Percentiles rank a stretch among this genome's conserved stretches.
Conservation (phyloP, 2,113 vertebrate genomes). For the Anseranas semipalmata region DNA sequence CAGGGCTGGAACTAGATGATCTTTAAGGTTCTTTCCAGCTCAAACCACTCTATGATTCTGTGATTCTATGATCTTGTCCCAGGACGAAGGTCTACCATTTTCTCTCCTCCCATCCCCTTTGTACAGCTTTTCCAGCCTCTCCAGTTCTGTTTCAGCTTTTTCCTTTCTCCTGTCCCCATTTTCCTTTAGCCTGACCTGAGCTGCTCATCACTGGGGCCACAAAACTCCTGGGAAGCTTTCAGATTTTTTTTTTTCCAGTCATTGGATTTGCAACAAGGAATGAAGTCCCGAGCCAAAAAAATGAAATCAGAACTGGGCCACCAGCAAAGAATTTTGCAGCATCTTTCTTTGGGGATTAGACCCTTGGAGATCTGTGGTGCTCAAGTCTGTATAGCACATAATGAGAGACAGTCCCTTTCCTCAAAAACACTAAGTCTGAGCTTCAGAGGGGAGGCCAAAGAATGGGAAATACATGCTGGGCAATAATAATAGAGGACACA, state of each 20-base stretch:
- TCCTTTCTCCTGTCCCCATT: not conserved
- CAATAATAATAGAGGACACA: not conserved
- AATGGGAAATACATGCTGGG: not conserved
- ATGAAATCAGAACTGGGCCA: slow-evolving; percentile 9
- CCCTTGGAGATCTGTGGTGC: not conserved
- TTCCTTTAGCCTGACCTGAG: not conserved
- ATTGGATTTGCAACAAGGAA: not conserved
- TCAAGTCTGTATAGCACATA: not conserved
- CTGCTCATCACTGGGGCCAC: not conserved
- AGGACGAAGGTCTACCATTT: not conserved
- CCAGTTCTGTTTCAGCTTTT: not conserved
- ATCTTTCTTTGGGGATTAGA: not conserved
- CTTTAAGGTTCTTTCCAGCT: not conserved
- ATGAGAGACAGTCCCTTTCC: not conserved
- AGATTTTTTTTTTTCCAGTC: not conserved
- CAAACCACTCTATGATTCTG: not conserved
- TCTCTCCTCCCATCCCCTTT: not conserved
- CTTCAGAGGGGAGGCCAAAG: not conserved
- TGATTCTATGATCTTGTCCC: not conserved
- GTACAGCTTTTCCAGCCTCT: not conserved
- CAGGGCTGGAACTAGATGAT: not conserved
- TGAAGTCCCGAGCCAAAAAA: not conserved
- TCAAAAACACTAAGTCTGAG: not conserved
- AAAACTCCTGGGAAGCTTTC: not conserved
- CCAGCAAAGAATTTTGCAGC: slow-evolving; percentile 13